Evolutionary conservation across 2,888 invertebrate species (phyloP).

Genomic region (Drosophila mercatorum): DNA sequence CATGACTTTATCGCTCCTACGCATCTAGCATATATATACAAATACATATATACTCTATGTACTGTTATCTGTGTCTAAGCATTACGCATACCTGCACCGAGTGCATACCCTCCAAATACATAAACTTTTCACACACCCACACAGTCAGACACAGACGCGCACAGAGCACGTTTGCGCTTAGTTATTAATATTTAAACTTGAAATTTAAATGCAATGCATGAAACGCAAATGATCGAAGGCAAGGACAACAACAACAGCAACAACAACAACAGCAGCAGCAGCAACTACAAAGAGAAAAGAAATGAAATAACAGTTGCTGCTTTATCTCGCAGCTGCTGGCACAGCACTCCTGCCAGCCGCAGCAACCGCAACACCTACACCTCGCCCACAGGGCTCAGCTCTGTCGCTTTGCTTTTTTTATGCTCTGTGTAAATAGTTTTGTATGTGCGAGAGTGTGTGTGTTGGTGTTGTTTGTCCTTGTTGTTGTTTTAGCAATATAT

Average conservation of each 20-base stretch:
- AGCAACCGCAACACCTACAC: constrained; percentile 2
- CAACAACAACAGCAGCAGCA: neutral
- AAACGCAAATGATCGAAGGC: constrained; percentile 50
- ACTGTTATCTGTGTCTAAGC: constrained; percentile 3
- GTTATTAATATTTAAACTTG: constrained; percentile 72
- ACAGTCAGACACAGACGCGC: constrained; percentile 13
- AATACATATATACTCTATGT: neutral
- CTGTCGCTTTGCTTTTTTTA: constrained; percentile 14
- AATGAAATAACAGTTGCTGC: constrained; percentile 47
- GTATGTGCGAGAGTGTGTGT: neutral
- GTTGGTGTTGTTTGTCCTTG: constrained; percentile 21
- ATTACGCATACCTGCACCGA: constrained; percentile 1
- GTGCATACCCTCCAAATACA: constrained; percentile 49
- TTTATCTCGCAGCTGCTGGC: constrained; percentile 21
- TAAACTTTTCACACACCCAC: constrained; percentile 46
- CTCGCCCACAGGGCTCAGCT: neutral
- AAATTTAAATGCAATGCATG: constrained; percentile 75
- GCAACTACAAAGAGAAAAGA: neutral
- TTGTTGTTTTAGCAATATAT: constrained; percentile 62
- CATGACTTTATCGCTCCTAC: neutral
- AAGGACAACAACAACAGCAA: constrained; percentile 29
- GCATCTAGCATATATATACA: neutral
- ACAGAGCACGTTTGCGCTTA: constrained; percentile 59
- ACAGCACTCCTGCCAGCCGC: neutral
- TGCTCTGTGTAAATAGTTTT: constrained; percentile 38